Evolutionary conservation across 2,113 vertebrate genomes (phyloP).

Genomic region (Kryptolebias marmoratus): DNA sequence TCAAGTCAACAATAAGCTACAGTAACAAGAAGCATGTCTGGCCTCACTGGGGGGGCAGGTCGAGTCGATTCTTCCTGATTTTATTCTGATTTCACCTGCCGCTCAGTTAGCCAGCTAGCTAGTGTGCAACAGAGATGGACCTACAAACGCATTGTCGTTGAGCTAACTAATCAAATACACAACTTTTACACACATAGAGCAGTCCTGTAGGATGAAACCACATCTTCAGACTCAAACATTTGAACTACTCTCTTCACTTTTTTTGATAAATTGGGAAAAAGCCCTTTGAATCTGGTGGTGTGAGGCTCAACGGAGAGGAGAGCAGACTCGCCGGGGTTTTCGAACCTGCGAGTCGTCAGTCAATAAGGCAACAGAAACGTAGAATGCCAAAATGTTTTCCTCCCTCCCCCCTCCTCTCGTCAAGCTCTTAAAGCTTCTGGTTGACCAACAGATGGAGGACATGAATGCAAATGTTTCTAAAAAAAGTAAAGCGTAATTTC

Average conservation of each 20-base stretch:
- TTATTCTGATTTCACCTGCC: conserved; percentile 48
- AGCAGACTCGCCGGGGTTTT: conserved; percentile 10
- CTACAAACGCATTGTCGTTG: conserved; percentile 51
- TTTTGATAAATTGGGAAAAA: too few relatives aligned
- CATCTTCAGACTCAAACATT: too few relatives aligned
- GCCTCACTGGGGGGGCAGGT: conserved; percentile 11
- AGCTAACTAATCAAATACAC: conserved; percentile 26
- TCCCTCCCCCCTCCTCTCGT: conserved; percentile 39
- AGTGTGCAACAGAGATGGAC: conserved; percentile 43
- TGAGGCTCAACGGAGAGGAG: conserved; percentile 46
- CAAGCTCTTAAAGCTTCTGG: conserved; percentile 69
- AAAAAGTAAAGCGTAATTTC: conserved; percentile 59
- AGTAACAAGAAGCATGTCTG: conserved; percentile 20
- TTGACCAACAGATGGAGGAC: conserved; percentile 46
- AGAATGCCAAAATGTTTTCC: conserved; percentile 63
- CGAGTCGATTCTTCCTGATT: conserved; percentile 19
- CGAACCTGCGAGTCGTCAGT: conserved; percentile 10
- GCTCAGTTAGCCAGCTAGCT: conserved; percentile 27
- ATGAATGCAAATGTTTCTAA: neutral
- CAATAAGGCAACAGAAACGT: conserved; percentile 66
- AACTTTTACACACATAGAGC: neutral
- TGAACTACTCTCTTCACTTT: neutral
- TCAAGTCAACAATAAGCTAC: conserved; percentile 14
- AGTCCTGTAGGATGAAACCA: neutral
- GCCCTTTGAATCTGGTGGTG: conserved; percentile 12